Evolutionary conservation across 2,113 vertebrate genomes (phyloP).

Genomic region (Toxotes chatareus): DNA sequence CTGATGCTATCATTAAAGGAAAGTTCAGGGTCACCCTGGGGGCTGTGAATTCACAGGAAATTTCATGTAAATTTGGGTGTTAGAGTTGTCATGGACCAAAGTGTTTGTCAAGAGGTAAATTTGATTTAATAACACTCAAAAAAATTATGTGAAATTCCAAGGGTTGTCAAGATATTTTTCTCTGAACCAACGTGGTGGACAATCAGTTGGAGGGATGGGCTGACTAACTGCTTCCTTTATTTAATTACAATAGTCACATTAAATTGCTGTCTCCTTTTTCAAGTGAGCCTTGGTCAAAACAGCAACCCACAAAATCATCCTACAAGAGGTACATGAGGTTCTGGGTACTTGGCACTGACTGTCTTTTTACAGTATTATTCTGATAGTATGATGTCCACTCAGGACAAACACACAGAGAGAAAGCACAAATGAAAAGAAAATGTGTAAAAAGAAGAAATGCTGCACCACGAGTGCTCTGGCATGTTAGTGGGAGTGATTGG

Average conservation of each 20-base stretch:
- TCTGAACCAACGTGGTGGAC: neutral
- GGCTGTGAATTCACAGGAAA: neutral
- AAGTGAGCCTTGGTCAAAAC: neutral
- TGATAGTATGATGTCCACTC: neutral
- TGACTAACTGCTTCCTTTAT: neutral
- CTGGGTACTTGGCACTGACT: constrained; percentile 13
- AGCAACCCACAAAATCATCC: neutral
- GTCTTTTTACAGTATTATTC: neutral
- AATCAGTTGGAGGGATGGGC: neutral
- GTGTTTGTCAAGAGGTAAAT: neutral
- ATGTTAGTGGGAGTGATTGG: too few relatives aligned
- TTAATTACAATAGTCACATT: neutral
- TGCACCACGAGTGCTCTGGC: too few relatives aligned
- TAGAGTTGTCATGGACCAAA: neutral
- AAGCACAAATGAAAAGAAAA: neutral
- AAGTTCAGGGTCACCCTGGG: neutral
- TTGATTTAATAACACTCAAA: neutral
- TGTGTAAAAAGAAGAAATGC: too few relatives aligned
- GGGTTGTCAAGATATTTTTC: neutral
- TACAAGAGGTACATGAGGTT: constrained; percentile 6
- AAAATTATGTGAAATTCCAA: neutral
- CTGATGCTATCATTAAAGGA: neutral
- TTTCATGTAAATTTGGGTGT: neutral
- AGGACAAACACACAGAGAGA: neutral
- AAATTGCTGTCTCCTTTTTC: neutral